Base-by-base conservation (phyloP, 2,888 invertebrate species). In the Schizotus pectinicornis region DNA sequence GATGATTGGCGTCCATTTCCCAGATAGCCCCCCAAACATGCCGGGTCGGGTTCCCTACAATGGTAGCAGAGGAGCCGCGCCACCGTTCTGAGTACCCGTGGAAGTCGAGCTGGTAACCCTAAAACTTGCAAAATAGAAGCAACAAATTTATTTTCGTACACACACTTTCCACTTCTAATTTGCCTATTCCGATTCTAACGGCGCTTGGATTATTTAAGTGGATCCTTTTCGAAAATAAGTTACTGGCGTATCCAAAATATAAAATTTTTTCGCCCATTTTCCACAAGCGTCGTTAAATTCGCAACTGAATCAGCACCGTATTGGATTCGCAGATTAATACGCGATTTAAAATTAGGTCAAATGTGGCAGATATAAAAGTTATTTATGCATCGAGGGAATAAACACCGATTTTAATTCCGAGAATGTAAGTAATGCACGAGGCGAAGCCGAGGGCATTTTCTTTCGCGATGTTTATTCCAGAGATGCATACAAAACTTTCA, bases 231-330 rank as follows among this genome's bases (percentile, higher is more conserved):
- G 86, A 82, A 39, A 94, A 80, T 76, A 95, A 84, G 80, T 95
- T 95, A 76, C 95, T 95, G 1, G 95, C 95, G 75, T 90, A 96
- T 0, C 90, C 93, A 79, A 94, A 95, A 78, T 96, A 95, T 34
- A 90, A 78, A 75, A 94, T 94, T 30, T 84, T 81, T 54, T 70
- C 70, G 53, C 67, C 62, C 75, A 76, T 75, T 57, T 57, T 61
- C 12, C 3, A 7, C 22, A 22, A 22, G 22, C 22, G 5, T 3
- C 2, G 22, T 22, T 5, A 22, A 22, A 22, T 5, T 22, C 22
- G 22, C 22, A 22, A 22, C 22, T 22, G 22, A 22, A 22, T 22
- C 22, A 22, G 5, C 2, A 22, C n/a, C n/a, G n/a, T n/a, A 22
- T 3, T 22, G 22, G 22, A 22, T 22, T 22, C 22, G 22, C 22